These are phyloP conservation scores for Nomada goodeniana DNA, from an alignment of 2,888 invertebrate genomes.

Conservation along the genomic window DNA sequence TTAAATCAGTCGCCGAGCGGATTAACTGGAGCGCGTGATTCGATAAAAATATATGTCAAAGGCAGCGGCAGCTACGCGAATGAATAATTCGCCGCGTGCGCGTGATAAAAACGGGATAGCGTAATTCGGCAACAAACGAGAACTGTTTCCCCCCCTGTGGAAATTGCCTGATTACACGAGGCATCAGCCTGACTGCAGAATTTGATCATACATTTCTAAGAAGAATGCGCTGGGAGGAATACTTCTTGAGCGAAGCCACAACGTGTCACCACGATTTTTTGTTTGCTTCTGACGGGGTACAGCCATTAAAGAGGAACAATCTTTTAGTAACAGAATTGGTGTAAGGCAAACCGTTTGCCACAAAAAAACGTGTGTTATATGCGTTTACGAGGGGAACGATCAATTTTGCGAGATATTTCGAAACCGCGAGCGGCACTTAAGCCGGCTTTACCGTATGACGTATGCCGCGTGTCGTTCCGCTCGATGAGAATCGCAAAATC, in stretches of 20 bases:
- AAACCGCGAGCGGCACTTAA: slow-evolving; percentile 44
- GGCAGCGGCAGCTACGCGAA: background rate
- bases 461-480: slow-evolving; percentile 56
- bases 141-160: background rate
- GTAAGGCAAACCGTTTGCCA: slow-evolving; percentile 38
- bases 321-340: slow-evolving; percentile 4
- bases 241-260: background rate
- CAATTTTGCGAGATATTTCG: slow-evolving; percentile 57
- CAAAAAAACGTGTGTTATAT: slow-evolving; percentile 44
- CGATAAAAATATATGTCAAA: slow-evolving; percentile 28
- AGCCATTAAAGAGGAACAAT: slow-evolving; percentile 47
- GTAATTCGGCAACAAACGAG: slow-evolving; percentile 15
- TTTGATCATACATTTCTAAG: slow-evolving; percentile 18
- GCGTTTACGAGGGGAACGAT: slow-evolving; percentile 30
- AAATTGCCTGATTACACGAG: slow-evolving; percentile 27
- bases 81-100: slow-evolving; percentile 24
- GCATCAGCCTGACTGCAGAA: slow-evolving; percentile 2
- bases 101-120: slow-evolving; percentile 32
- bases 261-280: slow-evolving; percentile 18
- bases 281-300: slow-evolving; percentile 21
- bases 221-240: background rate
- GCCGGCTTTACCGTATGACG: slow-evolving; percentile 55
- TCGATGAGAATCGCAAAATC: slow-evolving; percentile 59
- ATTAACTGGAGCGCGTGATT: slow-evolving; percentile 28
- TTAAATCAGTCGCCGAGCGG: slow-evolving; percentile 11